These are phyloP conservation scores for Heterochromis multidens DNA, from an alignment of 2,113 vertebrate species.

Conservation along the genomic window DNA sequence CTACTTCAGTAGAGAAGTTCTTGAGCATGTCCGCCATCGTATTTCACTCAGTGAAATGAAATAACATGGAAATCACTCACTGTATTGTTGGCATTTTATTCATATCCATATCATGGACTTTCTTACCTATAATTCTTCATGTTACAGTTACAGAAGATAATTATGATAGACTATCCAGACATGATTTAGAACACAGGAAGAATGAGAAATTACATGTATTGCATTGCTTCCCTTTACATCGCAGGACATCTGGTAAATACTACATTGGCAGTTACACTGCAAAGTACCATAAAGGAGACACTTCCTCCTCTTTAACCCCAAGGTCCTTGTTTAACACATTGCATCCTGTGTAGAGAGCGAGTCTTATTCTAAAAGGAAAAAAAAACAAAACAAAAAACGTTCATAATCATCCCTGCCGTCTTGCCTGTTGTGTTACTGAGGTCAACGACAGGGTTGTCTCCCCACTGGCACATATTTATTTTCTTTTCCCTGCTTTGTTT, in stretches of 20 bases:
- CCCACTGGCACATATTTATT: constrained; percentile 42
- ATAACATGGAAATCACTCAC: background rate
- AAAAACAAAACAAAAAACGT: constrained; percentile 21
- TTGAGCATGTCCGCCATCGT: background rate
- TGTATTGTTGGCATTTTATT: background rate
- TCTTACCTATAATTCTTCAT: background rate
- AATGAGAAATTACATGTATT: constrained; percentile 10
- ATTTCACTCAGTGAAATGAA: background rate
- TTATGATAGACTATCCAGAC: background rate
- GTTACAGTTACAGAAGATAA: background rate
- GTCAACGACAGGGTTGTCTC: constrained; percentile 27
- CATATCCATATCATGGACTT: background rate
- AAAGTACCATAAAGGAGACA: constrained; percentile 33
- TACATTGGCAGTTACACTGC: constrained; percentile 19
- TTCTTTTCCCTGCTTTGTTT: constrained; percentile 50
- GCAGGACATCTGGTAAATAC: constrained; percentile 32
- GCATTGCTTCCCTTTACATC: constrained; percentile 32
- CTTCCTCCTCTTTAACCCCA: constrained; percentile 48
- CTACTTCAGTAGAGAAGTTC: too few species aligned
- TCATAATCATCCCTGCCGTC: constrained; percentile 6
- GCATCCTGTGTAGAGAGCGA: constrained; percentile 50
- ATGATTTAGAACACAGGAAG: background rate
- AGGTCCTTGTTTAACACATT: constrained; percentile 32
- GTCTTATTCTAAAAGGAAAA: constrained; percentile 35
- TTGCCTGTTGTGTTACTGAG: constrained; percentile 29